These are phyloP conservation scores for Uromys caudimaculatus DNA, from an alignment of 2,797 vertebrate genomes.

Conservation along the genomic window DNA sequence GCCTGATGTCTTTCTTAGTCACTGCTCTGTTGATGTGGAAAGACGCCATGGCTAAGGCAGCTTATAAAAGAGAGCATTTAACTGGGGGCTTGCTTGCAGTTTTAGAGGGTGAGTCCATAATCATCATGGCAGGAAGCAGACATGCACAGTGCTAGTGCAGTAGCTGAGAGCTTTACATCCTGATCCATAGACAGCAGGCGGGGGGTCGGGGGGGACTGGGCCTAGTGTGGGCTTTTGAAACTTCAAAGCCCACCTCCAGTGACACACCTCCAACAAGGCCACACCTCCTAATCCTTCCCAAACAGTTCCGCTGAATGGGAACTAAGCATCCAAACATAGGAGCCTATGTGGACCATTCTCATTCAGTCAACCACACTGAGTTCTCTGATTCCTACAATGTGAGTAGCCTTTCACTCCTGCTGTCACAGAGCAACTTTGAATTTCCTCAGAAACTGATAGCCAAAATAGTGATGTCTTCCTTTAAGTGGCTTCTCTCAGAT, in stretches of 20 bases:
- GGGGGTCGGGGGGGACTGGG: neutral
- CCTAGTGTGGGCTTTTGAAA: too few species aligned
- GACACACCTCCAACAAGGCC: neutral
- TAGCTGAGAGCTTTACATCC: neutral
- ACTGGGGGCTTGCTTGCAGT: neutral
- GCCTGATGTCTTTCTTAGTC: neutral
- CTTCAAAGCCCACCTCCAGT: neutral
- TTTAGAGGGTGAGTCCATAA: neutral
- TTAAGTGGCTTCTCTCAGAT: neutral
- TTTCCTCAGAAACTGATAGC: neutral
- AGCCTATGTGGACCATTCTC: neutral
- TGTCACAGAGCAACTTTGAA: neutral
- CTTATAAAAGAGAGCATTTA: neutral
- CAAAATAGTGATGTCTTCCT: neutral
- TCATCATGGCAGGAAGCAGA: neutral
- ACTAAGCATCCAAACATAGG: too few species aligned
- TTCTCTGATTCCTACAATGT: neutral
- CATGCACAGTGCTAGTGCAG: neutral
- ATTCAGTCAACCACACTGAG: neutral
- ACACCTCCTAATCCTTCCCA: neutral
- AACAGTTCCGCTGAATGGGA: neutral
- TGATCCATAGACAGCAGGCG: neutral
- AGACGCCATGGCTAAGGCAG: neutral
- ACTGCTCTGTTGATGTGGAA: neutral
- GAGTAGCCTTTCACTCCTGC: neutral